Percentiles rank a stretch among this genome's conserved stretches.
Evolutionary conservation across 2,113 vertebrate species (phyloP).

Genomic region (Pelecanoides urinatrix): DNA sequence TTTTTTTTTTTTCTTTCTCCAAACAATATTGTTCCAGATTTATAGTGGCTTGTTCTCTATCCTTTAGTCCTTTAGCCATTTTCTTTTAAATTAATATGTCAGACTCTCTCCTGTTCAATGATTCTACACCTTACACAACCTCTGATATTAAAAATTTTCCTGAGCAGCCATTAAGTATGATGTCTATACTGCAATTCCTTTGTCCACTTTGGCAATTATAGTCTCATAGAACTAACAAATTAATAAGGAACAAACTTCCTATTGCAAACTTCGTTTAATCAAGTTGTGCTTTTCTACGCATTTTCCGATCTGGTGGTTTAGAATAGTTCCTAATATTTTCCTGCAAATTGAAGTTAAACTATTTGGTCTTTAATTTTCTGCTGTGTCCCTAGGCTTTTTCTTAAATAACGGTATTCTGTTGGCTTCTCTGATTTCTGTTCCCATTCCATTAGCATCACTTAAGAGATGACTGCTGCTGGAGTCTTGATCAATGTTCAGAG

Average conservation of each 20-base stretch:
- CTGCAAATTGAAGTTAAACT: background rate
- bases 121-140: conserved; percentile 27
- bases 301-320: conserved; percentile 5
- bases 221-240: background rate
- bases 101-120: background rate
- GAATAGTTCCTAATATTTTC: conserved; percentile 1
- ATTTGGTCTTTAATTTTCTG: conserved; percentile 22
- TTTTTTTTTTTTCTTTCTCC: background rate
- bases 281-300: conserved; percentile 22
- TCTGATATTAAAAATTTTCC: conserved; percentile 19
- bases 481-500: background rate
- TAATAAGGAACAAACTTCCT: background rate
- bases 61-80: conserved; percentile 26
- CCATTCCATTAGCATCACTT: background rate
- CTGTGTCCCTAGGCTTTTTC: background rate
- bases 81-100: conserved; percentile 4
- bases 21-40: background rate
- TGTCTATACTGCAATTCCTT: background rate
- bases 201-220: background rate
- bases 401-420: background rate
- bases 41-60: background rate
- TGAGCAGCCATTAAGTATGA: background rate
- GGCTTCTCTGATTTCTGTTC: background rate
- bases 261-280: conserved; percentile 4
- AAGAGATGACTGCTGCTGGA: background rate